Percentiles rank a stretch among this genome's conserved stretches.
phyloP scores from a whole-genome alignment of 23 tunicate species.

The Diplosoma virens region DNA sequence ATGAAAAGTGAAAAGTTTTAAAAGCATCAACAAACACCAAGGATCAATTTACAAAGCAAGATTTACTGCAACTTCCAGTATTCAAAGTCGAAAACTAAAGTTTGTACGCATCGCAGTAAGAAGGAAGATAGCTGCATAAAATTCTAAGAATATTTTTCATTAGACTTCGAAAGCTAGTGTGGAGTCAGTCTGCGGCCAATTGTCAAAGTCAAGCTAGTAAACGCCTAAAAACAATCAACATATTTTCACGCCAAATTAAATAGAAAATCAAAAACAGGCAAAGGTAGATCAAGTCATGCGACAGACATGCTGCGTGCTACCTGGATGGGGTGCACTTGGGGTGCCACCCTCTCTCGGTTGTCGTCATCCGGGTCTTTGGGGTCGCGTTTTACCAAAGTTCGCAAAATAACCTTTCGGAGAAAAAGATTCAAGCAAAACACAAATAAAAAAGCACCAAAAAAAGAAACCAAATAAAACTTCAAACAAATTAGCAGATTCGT shows the following conservation, averaged over 20 bases:
- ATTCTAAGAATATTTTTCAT: too few species aligned
- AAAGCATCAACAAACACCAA: too few species aligned
- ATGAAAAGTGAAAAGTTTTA: too few species aligned
- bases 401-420: slow-evolving; percentile 72
- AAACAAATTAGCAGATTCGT: slow-evolving; percentile 15
- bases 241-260: background rate
- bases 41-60: too few species aligned
- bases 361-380: background rate
- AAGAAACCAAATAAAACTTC: background rate
- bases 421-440: slow-evolving; percentile 24
- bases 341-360: slow-evolving; percentile 32
- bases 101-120: too few species aligned
- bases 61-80: too few species aligned
- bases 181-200: too few species aligned
- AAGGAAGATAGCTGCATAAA: too few species aligned
- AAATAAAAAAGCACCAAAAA: background rate
- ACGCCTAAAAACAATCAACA: background rate
- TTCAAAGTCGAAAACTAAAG: too few species aligned
- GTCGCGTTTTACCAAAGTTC: slow-evolving; percentile 57
- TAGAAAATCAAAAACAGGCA: slow-evolving; percentile 23
- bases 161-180: too few species aligned
- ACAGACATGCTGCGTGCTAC: slow-evolving; percentile 51
- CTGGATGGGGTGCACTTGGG: slow-evolving; percentile 43
- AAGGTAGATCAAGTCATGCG: slow-evolving; percentile 29
- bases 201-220: background rate